A percentile compares a stretch with the other conserved stretches of the same genome.
Conservation (phyloP, 30 jellyfish, hydroid and myxozoan genomes). For the Haliclystus octoradiatus region DNA sequence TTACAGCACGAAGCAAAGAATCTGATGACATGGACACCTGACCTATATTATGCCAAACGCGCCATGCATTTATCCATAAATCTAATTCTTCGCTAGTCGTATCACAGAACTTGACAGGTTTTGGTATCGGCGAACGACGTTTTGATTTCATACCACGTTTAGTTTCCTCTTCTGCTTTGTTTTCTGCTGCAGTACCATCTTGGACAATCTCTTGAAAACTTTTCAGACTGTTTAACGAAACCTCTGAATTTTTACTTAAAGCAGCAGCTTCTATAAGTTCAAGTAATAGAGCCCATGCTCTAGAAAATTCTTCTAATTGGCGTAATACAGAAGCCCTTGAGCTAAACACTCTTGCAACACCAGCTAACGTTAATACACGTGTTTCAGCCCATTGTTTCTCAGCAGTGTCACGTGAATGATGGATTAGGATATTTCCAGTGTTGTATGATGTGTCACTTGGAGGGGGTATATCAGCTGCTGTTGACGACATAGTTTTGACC, state of each 20-base stretch:
- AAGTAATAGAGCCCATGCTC: conserved; percentile 92
- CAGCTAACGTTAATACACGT: conserved; percentile 82
- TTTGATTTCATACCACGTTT: conserved; percentile 6
- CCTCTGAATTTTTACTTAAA: conserved; percentile 71
- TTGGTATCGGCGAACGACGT: conserved; percentile 8
- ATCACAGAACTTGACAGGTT: conserved; percentile 34
- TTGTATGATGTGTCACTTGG: conserved; percentile 71
- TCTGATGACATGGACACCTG: conserved; percentile 56
- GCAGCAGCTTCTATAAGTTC: conserved; percentile 89
- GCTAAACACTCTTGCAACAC: conserved; percentile 87
- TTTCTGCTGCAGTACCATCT: conserved; percentile 29
- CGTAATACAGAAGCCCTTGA: conserved; percentile 43
- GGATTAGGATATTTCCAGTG: conserved; percentile 84
- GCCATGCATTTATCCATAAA: conserved; percentile 91
- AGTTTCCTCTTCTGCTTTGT: conserved; percentile 1
- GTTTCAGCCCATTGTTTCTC: conserved; percentile 99
- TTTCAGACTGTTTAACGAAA: conserved; percentile 74
- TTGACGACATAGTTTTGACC: conserved; percentile 86
- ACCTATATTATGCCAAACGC: conserved; percentile 87
- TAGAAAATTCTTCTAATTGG: conserved; percentile 61
- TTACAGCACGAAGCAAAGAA: conserved; percentile 35
- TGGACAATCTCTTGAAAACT: conserved; percentile 88
- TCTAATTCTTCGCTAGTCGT: conserved; percentile 56
- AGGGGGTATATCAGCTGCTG: conserved; percentile 96
- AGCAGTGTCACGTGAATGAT: conserved; percentile 94